Conservation (phyloP, 2,797 vertebrate species). For the Limnodromus scolopaceus region DNA sequence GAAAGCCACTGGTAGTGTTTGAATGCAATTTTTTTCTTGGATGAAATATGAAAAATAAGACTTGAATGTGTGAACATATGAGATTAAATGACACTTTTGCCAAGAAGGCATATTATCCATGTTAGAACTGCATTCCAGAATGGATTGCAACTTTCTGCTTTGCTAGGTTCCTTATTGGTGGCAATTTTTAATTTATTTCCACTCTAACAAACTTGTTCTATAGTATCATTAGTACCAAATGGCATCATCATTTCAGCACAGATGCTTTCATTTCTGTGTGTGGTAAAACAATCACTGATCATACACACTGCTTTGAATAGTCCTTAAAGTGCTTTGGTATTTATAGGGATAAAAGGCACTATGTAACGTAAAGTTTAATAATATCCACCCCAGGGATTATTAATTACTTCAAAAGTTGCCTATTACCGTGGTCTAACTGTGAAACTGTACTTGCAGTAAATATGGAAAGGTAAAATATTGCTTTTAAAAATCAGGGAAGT, state of each 20-base stretch:
- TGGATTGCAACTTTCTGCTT: not conserved
- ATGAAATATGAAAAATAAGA: not conserved
- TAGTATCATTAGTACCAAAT: not conserved
- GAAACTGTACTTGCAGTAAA: not conserved
- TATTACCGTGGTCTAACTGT: not conserved
- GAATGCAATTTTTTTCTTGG: not conserved
- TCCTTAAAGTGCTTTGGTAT: not conserved
- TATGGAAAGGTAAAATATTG: not conserved
- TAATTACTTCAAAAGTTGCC: not conserved
- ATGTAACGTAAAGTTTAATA: not conserved
- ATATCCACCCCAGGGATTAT: not conserved
- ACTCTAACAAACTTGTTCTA: not conserved
- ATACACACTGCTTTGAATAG: not conserved
- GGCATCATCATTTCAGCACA: not conserved
- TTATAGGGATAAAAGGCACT: not conserved
- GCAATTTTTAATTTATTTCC: not conserved
- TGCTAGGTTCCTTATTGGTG: not conserved
- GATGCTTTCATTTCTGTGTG: not conserved
- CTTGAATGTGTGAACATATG: not conserved
- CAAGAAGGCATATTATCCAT: not conserved
- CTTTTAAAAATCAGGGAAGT: not conserved
- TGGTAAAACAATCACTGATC: not conserved
- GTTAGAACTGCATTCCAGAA: not conserved
- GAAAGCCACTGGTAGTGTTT: not conserved
- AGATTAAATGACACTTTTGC: not conserved